These are phyloP conservation scores for Synanthedon myopaeformis DNA, from an alignment of 2,888 invertebrate species.

Conservation along the genomic window DNA sequence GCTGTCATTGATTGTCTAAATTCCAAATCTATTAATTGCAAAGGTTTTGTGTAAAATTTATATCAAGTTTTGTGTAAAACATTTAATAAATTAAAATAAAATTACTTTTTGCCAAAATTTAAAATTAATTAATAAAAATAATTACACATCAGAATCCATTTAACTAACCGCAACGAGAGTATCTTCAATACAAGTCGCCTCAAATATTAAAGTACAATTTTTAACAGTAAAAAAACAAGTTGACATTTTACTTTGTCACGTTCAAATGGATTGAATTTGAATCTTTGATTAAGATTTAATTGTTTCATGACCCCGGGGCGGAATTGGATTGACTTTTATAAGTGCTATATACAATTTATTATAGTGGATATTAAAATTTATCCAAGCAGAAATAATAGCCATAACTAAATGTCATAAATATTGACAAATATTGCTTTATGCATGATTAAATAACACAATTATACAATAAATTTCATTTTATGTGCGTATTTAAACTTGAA, in stretches of 20 bases:
- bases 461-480: too few species aligned
- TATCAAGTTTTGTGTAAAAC: too few species aligned
- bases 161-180: too few species aligned
- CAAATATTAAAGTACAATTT: constrained; percentile 5
- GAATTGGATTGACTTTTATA: constrained; percentile 5
- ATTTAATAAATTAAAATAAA: too few species aligned
- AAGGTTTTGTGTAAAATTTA: too few species aligned
- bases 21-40: too few species aligned
- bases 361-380: neutral
- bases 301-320: constrained; percentile 16
- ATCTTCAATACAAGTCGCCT: too few species aligned
- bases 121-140: too few species aligned
- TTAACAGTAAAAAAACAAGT: constrained; percentile 12
- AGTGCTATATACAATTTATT: neutral
- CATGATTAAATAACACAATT: neutral
- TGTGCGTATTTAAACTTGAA: too few species aligned
- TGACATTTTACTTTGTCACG: constrained; percentile 11
- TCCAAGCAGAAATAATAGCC: neutral
- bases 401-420: neutral
- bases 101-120: too few species aligned
- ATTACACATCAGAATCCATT: too few species aligned
- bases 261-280: constrained; percentile 12
- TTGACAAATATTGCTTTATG: neutral
- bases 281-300: constrained; percentile 15
- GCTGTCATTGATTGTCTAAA: too few species aligned